phyloP scores from a whole-genome alignment of 2,888 invertebrate genomes.

The Exocentrus adspersus region DNA sequence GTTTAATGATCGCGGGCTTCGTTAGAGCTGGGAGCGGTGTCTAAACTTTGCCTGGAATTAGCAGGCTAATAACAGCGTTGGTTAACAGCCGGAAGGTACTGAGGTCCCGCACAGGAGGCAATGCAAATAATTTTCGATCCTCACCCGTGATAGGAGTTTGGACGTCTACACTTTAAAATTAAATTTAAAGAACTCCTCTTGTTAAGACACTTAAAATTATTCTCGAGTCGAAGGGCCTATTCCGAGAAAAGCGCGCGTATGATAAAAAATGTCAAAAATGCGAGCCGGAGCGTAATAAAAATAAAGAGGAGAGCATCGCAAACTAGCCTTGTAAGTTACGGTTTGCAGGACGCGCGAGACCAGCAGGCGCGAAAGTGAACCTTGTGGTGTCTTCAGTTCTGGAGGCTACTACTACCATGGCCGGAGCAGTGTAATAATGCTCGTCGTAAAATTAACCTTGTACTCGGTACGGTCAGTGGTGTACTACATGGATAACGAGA shows the following conservation, averaged over 20 bases:
- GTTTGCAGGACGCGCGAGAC: slow-evolving; percentile 46
- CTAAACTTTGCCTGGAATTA: slow-evolving; percentile 24
- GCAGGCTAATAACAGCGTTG: slow-evolving; percentile 21
- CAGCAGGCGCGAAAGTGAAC: slow-evolving; percentile 19
- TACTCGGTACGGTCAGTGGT: slow-evolving; percentile 30
- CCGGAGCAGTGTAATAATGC: slow-evolving; percentile 54
- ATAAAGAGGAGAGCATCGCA: slow-evolving; percentile 56
- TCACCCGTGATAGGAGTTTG: slow-evolving; percentile 33
- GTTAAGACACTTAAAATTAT: slow-evolving; percentile 28
- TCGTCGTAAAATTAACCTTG: slow-evolving; percentile 60
- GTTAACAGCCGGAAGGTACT: neutral
- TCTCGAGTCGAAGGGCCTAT: slow-evolving; percentile 51
- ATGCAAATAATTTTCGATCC: neutral
- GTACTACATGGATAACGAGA: too few species aligned
- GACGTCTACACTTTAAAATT: too few species aligned
- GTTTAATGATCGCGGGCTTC: slow-evolving; percentile 34
- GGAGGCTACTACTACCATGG: neutral
- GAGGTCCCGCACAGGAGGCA: neutral
- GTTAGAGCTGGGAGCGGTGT: slow-evolving; percentile 25
- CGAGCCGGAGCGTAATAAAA: slow-evolving; percentile 55
- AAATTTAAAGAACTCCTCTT: slow-evolving; percentile 33
- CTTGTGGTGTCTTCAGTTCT: slow-evolving; percentile 1
- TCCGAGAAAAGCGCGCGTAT: slow-evolving; percentile 49
- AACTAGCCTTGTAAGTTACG: slow-evolving; percentile 60
- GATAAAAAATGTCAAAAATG: slow-evolving; percentile 59